Evolutionary conservation across 2,113 vertebrate genomes (phyloP), one percentile per base, ranked within the genome.

Genomic region (Micronisus gabar): DNA sequence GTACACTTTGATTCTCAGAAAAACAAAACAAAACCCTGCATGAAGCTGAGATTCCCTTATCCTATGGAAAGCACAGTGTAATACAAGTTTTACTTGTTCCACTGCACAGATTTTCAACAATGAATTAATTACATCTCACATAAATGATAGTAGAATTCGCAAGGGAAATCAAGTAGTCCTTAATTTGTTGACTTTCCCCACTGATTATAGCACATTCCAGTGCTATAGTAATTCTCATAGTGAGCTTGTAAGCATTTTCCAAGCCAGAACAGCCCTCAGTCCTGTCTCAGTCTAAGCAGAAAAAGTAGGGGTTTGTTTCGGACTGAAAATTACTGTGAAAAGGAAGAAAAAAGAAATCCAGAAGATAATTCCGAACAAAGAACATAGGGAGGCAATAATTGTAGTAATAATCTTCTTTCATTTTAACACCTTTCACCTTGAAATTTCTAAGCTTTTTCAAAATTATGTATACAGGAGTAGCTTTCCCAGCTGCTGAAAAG

Each of bases 101-200:
- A 86, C 88, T 88, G 75, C 56, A 65, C 13, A 89, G 90, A 95
- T 92, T 96, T 95, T 88, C 86, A 92, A 75, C 62, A 68, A 96
- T 76, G 40, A 88, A 91, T 95, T 98, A 98, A 98, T 98, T 98
- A 97, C 95, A 96, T 95, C 95, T 97, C 96, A 95, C 55, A 96
- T 97, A 98, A 98, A 97, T 96, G 94, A 97, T 94, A 95, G 89
- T 53, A 94, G 94, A 95, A 97, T 97, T 95, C 83, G 2, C 88
- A 74, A 95, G 97, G 96, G 97, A 98, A 98, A 97, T 97, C 97
- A 97, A 95, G 93, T 73, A 82, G 85, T 96, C 89, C 91, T 96
- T 94, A 83, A 85, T 97, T 95, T 96, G 95, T 96, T 91, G 92
- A 94, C 95, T 98, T 97, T 89, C 52, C 71, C 81, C 90, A 95